Base-by-base conservation (phyloP, 2,797 vertebrate genomes). In the Coregonus ussuriensis region DNA sequence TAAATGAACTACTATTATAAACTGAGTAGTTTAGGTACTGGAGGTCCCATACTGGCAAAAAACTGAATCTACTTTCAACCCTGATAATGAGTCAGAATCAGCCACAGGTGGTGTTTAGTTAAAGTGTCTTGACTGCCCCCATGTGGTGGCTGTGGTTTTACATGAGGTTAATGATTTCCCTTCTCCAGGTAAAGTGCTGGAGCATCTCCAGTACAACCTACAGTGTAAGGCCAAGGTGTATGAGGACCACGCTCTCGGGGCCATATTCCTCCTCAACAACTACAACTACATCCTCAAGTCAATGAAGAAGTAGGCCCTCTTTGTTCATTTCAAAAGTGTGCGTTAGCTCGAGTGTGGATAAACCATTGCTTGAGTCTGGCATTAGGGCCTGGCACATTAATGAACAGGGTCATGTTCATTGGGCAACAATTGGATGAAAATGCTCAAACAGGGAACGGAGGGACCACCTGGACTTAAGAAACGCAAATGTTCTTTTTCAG, bases 211-310 rank as follows among this genome's bases (percentile, higher is more conserved):
- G 88, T 85, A 96, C 79, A 96, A 96, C 78, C 91, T 97, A 66
- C 93, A 96, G 71, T 96, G 94, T 84, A 97, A 96, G 86, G 95
- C 95, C 76, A 96, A 96, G 86, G 95, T 96, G 78, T 97, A 96
- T 33, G 96, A 96, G 86, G 95, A 96, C 77, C 92, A 94, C 0
- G 95, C 96, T 3, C 89, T 96, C 86, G 94, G 95, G 4, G 95
- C 96, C 77, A 91, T 97, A 83, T 97, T 97, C 86, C 91, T 96
- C 53, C 95, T 95, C 87, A 96, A 97, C 89, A 97, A 95, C 88
- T 96, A 96, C 89, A 96, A 96, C 92, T 96, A 96, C 87, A 96
- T 96, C 82, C 93, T 97, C 80, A 97, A 96, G 85, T 96, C 96
- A 76, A 91, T 96, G 87, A 95, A 97, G 83, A 96, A 96, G 96